Evolutionary conservation across 2,888 invertebrate genomes (phyloP), one percentile per base, ranked within the genome.

Genomic region (Lycaena phlaeas): DNA sequence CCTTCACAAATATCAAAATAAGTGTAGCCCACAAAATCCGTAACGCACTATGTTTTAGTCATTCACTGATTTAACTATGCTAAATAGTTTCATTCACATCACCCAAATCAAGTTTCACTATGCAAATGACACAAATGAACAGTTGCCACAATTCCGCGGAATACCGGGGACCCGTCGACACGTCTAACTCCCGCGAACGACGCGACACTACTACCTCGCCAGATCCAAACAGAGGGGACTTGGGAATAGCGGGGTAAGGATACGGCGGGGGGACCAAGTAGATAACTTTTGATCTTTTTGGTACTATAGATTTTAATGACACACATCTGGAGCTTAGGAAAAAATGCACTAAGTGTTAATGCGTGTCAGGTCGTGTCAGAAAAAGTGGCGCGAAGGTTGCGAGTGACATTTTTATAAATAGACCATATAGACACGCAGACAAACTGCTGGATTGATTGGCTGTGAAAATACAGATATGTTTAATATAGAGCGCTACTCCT

Each of bases 211-310:
- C 81, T 79, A 71, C 59, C 54, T 56, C 47, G 43, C 49, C 55
- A 50, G 55, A 47, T 54, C 50, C 53, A 47, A 53, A 44, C 53
- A 50, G 56, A 53, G 57, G 57, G 53, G 51, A 50, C 49, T 59
- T 52, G 64, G 61, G 65, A 64, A 57, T 53, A 50, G 55, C 59
- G 66, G 69, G 69, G 63, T 54, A 51, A 64, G 64, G 64, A 59
- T 58, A 56, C 55, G 57, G 66, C 61, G 63, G 61, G 54, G 64
- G 60, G 61, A 62, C 68, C 56, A 65, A 72, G 66, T 66, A 77
- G 77, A 81, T 79, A 82, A 82, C 79, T 82, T 82, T 81, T 79
- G 81, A 84, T 81, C 82, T 82, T 79, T 82, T 79, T 77, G 73
- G 74, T 71, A 64, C 66, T 62, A 67, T 68, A 75, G 77, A 78